A percentile compares a stretch with the other conserved stretches of the same genome.
phyloP scores from a whole-genome alignment of 2,113 vertebrate genomes.

The Seriola dumerili region DNA sequence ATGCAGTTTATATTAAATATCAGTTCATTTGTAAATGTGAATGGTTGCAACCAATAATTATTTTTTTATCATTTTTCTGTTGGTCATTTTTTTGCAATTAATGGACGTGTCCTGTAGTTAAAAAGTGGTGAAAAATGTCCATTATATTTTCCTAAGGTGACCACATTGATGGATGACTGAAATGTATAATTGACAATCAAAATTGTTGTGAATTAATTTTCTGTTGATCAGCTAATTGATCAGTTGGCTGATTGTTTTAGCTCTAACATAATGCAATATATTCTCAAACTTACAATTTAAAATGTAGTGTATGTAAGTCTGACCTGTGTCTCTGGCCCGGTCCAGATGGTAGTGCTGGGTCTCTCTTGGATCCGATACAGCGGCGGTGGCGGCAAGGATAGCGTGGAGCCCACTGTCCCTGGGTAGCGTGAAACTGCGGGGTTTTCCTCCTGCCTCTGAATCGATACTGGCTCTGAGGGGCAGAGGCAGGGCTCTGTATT shows the following conservation, averaged over 20 bases:
- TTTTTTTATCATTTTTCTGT: no score
- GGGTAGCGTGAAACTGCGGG: conserved; percentile 96
- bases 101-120: no score
- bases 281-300: not conserved
- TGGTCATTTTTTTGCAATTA: no score
- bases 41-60: no score
- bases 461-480: conserved; percentile 74
- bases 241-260: not conserved
- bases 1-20: not conserved
- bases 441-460: conserved; percentile 85
- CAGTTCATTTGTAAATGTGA: not conserved
- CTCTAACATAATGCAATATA: not conserved
- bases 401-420: conserved; percentile 96
- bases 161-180: not conserved
- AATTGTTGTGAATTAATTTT: no score
- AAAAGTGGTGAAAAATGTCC: not conserved
- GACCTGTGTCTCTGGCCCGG: conserved; percentile 84
- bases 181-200: not conserved
- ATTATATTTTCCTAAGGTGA: not conserved
- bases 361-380: conserved; percentile 86
- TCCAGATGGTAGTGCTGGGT: conserved; percentile 85
- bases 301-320: conserved; percentile 23
- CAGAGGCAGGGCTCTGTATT: conserved; percentile 89
- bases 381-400: conserved; percentile 88
- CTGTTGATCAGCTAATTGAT: no score